Percentiles rank a stretch among this genome's conserved stretches.
Evolutionary conservation across 2,888 invertebrate genomes (phyloP).

Genomic region (Noctua pronuba): DNA sequence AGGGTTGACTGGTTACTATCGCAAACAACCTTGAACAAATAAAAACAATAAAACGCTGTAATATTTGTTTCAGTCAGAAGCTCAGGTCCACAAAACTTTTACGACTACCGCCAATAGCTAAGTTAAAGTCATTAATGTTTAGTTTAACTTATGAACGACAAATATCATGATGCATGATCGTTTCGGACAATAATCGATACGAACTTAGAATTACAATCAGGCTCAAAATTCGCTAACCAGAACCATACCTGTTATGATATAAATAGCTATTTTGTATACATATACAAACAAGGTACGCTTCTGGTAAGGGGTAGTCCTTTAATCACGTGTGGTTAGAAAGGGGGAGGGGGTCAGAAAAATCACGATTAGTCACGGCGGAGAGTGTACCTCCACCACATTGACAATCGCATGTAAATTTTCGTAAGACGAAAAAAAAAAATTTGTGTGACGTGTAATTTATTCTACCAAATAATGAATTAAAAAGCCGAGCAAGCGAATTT

Average conservation of each 20-base stretch:
- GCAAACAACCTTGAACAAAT: conserved; percentile 34
- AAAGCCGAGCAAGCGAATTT: no score
- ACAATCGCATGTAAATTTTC: no score
- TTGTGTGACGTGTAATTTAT: no score
- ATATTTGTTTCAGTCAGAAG: conserved; percentile 19
- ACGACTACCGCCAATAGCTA: conserved; percentile 41
- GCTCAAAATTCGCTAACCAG: conserved; percentile 13
- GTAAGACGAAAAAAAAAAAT: no score
- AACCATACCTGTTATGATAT: neutral
- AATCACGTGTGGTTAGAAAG: no score
- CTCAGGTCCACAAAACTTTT: conserved; percentile 39
- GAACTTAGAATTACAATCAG: conserved; percentile 37
- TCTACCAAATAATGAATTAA: no score
- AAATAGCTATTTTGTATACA: conserved; percentile 27
- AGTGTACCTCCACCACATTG: no score
- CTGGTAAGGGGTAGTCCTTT: conserved; percentile 25
- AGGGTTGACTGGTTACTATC: neutral
- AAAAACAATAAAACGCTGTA: conserved; percentile 30
- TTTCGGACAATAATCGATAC: conserved; percentile 34
- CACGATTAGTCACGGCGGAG: no score
- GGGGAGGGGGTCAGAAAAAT: no score
- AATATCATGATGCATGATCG: conserved; percentile 10
- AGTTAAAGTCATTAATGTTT: conserved; percentile 24
- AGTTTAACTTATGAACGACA: conserved; percentile 28
- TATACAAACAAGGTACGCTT: conserved; percentile 40